Conservation (phyloP, 2,113 vertebrate species). For the Taurulus bubalis region DNA sequence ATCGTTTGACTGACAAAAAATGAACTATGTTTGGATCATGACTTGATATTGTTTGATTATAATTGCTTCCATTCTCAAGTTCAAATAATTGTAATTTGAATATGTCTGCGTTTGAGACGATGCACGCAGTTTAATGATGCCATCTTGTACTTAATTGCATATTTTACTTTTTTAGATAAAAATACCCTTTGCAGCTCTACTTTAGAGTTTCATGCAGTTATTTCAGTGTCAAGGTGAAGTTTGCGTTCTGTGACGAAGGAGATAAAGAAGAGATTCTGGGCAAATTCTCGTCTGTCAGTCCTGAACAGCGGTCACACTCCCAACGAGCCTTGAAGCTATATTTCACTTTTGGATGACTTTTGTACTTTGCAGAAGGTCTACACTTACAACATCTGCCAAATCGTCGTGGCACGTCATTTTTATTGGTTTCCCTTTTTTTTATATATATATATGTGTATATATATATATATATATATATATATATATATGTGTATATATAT, state of each 20-base stretch:
- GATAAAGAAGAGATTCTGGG: constrained; percentile 13
- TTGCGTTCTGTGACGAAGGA: neutral
- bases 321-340: constrained; percentile 6
- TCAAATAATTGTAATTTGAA: neutral
- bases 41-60: neutral
- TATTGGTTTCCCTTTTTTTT: neutral
- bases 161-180: neutral
- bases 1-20: neutral
- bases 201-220: neutral
- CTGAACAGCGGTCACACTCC: constrained; percentile 11
- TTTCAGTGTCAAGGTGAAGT: constrained; percentile 8
- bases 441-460: too few relatives aligned
- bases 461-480: neutral
- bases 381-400: constrained; percentile 2
- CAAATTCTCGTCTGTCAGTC: constrained; percentile 23
- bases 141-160: neutral
- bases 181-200: neutral
- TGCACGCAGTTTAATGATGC: neutral
- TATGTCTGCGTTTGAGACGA: neutral
- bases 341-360: constrained; percentile 32
- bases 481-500: too few relatives aligned
- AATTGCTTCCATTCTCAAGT: neutral
- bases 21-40: neutral
- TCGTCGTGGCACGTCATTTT: neutral
- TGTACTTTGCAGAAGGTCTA: constrained; percentile 8